Evolutionary conservation across 2,113 vertebrate genomes (phyloP).

Genomic region (Nanorana parkeri): DNA sequence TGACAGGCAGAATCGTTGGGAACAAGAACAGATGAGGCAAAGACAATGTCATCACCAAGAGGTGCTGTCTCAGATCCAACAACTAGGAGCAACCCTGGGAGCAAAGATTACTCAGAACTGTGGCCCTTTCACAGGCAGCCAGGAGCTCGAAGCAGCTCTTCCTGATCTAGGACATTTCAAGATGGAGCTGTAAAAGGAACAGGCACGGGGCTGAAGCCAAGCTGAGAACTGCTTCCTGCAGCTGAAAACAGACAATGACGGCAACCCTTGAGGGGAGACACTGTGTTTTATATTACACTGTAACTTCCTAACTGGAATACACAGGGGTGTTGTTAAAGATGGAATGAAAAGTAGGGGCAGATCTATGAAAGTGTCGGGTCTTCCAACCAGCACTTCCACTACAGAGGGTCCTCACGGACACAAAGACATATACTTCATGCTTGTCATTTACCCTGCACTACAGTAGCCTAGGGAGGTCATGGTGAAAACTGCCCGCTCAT

Average conservation of each 20-base stretch:
- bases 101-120: background rate
- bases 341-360: background rate
- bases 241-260: background rate
- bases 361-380: background rate
- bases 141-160: conserved; percentile 63
- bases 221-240: background rate
- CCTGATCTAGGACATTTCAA: conserved; percentile 73
- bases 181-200: conserved; percentile 65
- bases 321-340: background rate
- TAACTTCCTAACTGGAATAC: no score
- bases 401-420: no score
- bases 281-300: no score
- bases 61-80: conserved; percentile 79
- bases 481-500: no score
- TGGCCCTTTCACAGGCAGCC: conserved; percentile 43
- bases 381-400: background rate
- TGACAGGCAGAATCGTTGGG: conserved; percentile 76
- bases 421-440: no score
- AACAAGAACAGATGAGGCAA: conserved; percentile 76
- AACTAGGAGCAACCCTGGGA: conserved; percentile 68
- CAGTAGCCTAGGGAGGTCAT: no score
- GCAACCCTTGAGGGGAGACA: no score
- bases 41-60: conserved; percentile 85
- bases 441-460: no score
- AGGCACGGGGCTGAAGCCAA: background rate